Percentiles rank a stretch among this genome's conserved stretches.
Evolutionary conservation across 2,113 vertebrate species (phyloP).

Genomic region (Anguilla rostrata): DNA sequence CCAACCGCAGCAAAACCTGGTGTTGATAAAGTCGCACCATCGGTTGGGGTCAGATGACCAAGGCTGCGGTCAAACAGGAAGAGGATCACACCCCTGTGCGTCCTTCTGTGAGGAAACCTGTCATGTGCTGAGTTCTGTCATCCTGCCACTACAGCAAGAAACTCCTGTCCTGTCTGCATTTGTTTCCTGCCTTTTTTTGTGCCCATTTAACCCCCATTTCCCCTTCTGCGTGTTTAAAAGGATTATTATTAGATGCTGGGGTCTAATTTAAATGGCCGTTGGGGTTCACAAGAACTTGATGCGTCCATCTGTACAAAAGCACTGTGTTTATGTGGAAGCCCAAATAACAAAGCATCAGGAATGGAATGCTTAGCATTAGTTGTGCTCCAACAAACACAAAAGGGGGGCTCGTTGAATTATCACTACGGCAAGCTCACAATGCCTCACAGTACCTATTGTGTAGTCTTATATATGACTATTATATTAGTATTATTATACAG

Average conservation of each 20-base stretch:
- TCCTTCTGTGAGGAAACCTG: background rate
- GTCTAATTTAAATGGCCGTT: too few relatives aligned
- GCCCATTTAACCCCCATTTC: background rate
- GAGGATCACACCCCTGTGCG: background rate
- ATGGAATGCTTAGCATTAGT: too few relatives aligned
- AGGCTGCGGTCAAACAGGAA: background rate
- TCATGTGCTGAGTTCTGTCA: constrained; percentile 5
- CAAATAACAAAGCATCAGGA: background rate
- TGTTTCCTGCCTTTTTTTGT: background rate
- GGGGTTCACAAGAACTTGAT: too few relatives aligned
- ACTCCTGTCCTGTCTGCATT: background rate
- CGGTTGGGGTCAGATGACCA: background rate
- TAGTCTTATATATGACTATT: too few relatives aligned
- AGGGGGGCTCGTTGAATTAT: too few relatives aligned
- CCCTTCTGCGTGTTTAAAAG: background rate
- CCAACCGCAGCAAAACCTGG: background rate
- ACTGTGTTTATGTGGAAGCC: background rate
- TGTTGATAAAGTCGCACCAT: background rate
- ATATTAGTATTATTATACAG: constrained; percentile 18
- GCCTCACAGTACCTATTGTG: too few relatives aligned
- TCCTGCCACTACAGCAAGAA: background rate
- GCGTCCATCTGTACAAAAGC: too few relatives aligned
- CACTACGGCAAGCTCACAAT: too few relatives aligned
- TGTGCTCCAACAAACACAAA: background rate
- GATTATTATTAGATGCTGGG: background rate